Conservation (phyloP, 2,888 invertebrate genomes). For the Eueremaeus valkanovi region DNA sequence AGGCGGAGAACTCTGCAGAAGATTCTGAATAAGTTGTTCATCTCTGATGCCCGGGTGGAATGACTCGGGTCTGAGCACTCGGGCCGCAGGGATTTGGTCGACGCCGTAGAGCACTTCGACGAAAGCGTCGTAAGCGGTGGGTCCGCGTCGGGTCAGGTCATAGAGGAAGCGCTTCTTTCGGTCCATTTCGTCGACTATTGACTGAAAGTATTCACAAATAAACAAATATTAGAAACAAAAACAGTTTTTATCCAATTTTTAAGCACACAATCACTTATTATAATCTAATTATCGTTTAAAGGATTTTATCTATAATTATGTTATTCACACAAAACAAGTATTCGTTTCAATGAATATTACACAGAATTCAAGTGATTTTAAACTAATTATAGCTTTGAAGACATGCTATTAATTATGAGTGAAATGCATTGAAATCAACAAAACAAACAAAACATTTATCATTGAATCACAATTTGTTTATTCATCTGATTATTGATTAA, state of each 20-base stretch:
- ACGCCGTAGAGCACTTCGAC: constrained; percentile 8
- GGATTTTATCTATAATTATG: too few relatives aligned
- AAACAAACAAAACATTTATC: too few relatives aligned
- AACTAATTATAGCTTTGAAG: too few relatives aligned
- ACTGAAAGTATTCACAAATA: background rate
- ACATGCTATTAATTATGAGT: too few relatives aligned
- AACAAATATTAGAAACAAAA: background rate
- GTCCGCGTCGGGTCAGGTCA: constrained; percentile 41
- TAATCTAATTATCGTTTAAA: too few relatives aligned
- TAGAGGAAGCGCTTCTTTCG: constrained; percentile 27
- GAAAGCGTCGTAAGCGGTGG: constrained; percentile 40
- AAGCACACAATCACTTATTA: too few relatives aligned
- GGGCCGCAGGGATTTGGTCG: background rate
- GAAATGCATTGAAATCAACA: too few relatives aligned
- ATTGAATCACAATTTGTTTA: too few relatives aligned
- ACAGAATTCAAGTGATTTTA: too few relatives aligned
- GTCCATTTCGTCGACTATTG: background rate
- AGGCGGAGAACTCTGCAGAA: background rate
- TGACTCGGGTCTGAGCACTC: background rate
- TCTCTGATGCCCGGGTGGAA: background rate
- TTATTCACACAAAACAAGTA: too few relatives aligned
- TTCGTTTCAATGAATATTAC: too few relatives aligned
- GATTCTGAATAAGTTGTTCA: background rate
- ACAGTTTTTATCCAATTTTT: background rate
- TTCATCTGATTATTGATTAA: too few relatives aligned